Evolutionary conservation across 2,888 invertebrate species (phyloP).

Genomic region (Leucophora obtusa): DNA sequence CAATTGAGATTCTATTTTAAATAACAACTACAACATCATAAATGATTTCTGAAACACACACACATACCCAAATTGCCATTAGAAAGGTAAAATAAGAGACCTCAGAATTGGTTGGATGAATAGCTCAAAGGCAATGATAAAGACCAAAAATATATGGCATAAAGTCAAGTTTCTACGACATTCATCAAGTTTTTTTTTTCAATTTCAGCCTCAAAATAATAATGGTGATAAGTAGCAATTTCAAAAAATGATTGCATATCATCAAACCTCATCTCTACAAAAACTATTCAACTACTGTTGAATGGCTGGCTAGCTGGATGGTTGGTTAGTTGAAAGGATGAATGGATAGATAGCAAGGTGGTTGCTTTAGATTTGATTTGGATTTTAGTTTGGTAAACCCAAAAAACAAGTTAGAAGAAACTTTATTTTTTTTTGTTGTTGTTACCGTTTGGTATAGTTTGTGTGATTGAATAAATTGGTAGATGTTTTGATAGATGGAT

Average conservation of each 20-base stretch:
- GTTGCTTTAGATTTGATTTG: conserved; percentile 52
- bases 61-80: conserved; percentile 43
- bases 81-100: conserved; percentile 54
- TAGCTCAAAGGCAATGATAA: conserved; percentile 19
- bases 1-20: conserved; percentile 52
- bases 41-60: conserved; percentile 8
- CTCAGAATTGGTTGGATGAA: conserved; percentile 10
- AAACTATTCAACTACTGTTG: conserved; percentile 60
- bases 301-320: conserved; percentile 35
- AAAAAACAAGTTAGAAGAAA: conserved; percentile 60
- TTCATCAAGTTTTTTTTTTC: conserved; percentile 39
- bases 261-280: conserved; percentile 62
- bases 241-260: conserved; percentile 60
- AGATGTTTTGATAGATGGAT: conserved; percentile 44
- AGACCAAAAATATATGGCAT: conserved; percentile 42
- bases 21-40: conserved; percentile 44
- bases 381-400: conserved; percentile 56
- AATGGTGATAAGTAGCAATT: conserved; percentile 64
- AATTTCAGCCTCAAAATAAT: conserved; percentile 54
- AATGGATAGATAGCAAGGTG: conserved; percentile 14
- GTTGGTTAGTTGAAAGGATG: conserved; percentile 4
- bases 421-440: background rate
- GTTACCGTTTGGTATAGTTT: background rate
- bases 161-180: conserved; percentile 49
- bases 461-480: conserved; percentile 62